Evolutionary conservation across 92 coral and sea anemone species (phyloP).

Genomic region (Zoanthus sociatus): DNA sequence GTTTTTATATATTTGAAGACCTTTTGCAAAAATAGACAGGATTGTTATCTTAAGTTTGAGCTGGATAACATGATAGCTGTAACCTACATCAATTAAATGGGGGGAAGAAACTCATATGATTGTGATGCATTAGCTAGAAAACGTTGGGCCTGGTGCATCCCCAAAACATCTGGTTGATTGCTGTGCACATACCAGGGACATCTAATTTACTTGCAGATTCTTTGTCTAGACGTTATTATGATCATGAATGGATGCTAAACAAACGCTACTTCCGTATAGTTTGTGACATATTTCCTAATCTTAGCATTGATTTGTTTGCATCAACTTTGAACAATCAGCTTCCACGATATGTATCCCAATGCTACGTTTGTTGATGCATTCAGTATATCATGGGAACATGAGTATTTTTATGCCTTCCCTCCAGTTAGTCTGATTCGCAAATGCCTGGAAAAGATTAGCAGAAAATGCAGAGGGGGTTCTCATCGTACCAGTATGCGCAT

Average conservation of each 20-base stretch:
- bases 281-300: background rate
- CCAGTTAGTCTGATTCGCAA: constrained; percentile 58
- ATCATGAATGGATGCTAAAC: constrained; percentile 63
- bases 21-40: constrained; percentile 26
- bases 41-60: constrained; percentile 48
- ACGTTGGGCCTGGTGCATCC: constrained; percentile 52
- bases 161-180: background rate
- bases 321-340: constrained; percentile 19
- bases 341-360: constrained; percentile 23
- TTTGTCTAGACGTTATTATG: constrained; percentile 49
- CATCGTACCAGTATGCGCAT: background rate
- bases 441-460: constrained; percentile 39
- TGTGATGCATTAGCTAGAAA: constrained; percentile 46
- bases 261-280: constrained; percentile 22
- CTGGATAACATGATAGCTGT: constrained; percentile 56
- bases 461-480: constrained; percentile 46
- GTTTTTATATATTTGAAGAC: constrained; percentile 49
- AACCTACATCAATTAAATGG: constrained; percentile 51
- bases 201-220: constrained; percentile 58
- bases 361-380: constrained; percentile 46
- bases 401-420: constrained; percentile 60
- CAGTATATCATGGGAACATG: constrained; percentile 31
- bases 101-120: constrained; percentile 42
- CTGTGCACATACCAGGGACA: constrained; percentile 55
- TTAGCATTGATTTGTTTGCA: constrained; percentile 1